Conservation (phyloP, 2,888 invertebrate genomes). For the Baccha elongata region DNA sequence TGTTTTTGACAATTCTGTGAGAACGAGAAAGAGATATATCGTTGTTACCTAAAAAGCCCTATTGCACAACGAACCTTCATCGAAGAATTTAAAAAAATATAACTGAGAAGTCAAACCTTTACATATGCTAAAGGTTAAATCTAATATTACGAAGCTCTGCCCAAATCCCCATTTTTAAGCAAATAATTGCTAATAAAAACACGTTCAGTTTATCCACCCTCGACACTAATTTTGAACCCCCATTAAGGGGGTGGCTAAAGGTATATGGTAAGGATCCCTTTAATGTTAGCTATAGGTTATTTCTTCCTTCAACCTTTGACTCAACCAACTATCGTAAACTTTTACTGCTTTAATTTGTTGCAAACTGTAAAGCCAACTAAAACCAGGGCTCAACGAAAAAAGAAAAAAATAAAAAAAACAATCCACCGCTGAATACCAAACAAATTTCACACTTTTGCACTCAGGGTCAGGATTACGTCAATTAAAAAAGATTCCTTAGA, state of each 20-base stretch:
- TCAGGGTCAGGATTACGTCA: slow-evolving; percentile 67
- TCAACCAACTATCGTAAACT: slow-evolving; percentile 48
- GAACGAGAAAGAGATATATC: slow-evolving; percentile 7
- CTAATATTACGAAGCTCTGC: slow-evolving; percentile 6
- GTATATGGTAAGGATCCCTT: background rate
- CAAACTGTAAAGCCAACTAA: slow-evolving; percentile 22
- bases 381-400: slow-evolving; percentile 28
- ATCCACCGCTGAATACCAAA: background rate
- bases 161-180: slow-evolving; percentile 52
- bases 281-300: background rate
- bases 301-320: slow-evolving; percentile 1
- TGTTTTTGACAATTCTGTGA: too few relatives aligned
- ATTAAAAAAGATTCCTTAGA: slow-evolving; percentile 61
- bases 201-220: slow-evolving; percentile 62
- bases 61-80: slow-evolving; percentile 40
- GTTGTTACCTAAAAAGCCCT: too few relatives aligned
- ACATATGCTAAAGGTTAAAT: slow-evolving; percentile 29
- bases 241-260: slow-evolving; percentile 60
- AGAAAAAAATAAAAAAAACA: background rate
- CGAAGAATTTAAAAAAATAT: slow-evolving; percentile 6
- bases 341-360: slow-evolving; percentile 59
- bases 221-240: slow-evolving; percentile 67
- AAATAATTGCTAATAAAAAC: slow-evolving; percentile 69
- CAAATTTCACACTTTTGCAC: slow-evolving; percentile 39
- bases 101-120: slow-evolving; percentile 13